Evolutionary conservation across 2,113 vertebrate genomes (phyloP).

Genomic region (Tupaia tana): DNA sequence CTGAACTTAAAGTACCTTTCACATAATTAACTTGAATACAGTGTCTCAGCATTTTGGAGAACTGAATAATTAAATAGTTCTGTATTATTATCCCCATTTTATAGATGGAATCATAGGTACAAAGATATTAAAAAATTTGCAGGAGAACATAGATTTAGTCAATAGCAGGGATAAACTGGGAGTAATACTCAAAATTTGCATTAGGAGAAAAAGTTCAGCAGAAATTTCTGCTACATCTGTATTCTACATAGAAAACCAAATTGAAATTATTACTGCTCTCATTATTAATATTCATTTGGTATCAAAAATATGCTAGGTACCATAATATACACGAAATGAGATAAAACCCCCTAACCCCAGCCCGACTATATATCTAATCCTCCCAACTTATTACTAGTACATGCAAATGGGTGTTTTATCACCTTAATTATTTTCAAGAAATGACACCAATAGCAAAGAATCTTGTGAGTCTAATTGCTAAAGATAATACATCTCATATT

Average conservation of each 20-base stretch:
- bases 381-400: slow-evolving; percentile 77
- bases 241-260: slow-evolving; percentile 74
- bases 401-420: slow-evolving; percentile 77
- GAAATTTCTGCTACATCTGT: slow-evolving; percentile 80
- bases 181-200: slow-evolving; percentile 77
- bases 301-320: slow-evolving; percentile 79
- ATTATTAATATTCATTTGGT: slow-evolving; percentile 77
- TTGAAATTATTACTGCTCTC: slow-evolving; percentile 72
- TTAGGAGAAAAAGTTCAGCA: slow-evolving; percentile 81
- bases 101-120: slow-evolving; percentile 75
- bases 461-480: slow-evolving; percentile 64
- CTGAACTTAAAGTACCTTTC: slow-evolving; percentile 66
- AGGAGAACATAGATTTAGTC: slow-evolving; percentile 55
- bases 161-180: slow-evolving; percentile 64
- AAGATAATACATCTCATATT: slow-evolving; percentile 50
- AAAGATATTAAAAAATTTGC: slow-evolving; percentile 77
- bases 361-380: slow-evolving; percentile 73
- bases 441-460: slow-evolving; percentile 67
- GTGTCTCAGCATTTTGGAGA: slow-evolving; percentile 68
- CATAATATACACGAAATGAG: slow-evolving; percentile 72
- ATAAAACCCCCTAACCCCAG: slow-evolving; percentile 77
- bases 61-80: slow-evolving; percentile 77
- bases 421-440: slow-evolving; percentile 80
- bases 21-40: slow-evolving; percentile 69
- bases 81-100: slow-evolving; percentile 78